These are phyloP conservation scores for Incurvaria masculella DNA, from an alignment of 2,888 invertebrate species.

Conservation along the genomic window DNA sequence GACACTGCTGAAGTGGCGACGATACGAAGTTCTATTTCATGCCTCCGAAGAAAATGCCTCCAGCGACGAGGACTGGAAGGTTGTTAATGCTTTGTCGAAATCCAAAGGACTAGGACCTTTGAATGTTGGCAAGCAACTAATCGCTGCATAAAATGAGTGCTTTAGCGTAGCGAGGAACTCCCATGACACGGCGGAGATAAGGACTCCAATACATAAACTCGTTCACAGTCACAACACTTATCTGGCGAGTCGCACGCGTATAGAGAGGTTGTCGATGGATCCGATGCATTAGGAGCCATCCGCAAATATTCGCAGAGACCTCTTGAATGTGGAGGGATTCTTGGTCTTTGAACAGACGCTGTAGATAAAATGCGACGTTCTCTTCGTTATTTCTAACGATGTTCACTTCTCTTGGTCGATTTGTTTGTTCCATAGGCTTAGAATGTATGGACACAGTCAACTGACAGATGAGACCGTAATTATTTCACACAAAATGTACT, in stretches of 20 bases:
- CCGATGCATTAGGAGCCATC: neutral
- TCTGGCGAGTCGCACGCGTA: neutral
- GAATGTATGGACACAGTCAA: too few relatives aligned
- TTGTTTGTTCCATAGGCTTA: too few relatives aligned
- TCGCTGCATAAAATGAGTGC: neutral
- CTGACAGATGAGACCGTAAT: too few relatives aligned
- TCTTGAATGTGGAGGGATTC: neutral
- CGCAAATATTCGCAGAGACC: neutral
- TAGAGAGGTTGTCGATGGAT: neutral
- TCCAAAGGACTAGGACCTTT: neutral
- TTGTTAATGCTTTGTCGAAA: too few relatives aligned
- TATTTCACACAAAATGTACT: too few relatives aligned
- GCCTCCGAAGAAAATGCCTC: too few relatives aligned
- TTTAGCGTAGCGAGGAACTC: neutral
- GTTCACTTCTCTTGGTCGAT: too few relatives aligned
- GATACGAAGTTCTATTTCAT: neutral
- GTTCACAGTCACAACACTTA: neutral
- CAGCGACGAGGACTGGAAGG: too few relatives aligned
- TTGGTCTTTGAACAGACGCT: neutral
- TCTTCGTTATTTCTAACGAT: neutral
- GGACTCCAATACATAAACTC: neutral
- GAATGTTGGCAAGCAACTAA: neutral
- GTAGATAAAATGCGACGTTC: neutral
- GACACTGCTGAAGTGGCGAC: neutral
- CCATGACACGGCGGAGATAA: neutral